Conservation (phyloP, 1,140 invertebrate species). For the Phthorimaea operculella region DNA sequence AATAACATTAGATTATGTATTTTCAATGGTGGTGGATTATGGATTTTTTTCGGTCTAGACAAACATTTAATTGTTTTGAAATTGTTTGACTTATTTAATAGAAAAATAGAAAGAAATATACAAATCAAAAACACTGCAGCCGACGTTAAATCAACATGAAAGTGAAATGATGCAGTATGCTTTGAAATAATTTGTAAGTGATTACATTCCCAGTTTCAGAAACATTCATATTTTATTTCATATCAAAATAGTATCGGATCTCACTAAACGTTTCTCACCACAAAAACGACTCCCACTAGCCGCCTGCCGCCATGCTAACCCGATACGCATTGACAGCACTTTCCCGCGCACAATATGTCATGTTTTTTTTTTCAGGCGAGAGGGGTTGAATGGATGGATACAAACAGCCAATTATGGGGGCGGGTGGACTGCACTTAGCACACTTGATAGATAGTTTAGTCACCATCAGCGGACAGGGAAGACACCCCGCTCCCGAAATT, state of each 20-base stretch:
- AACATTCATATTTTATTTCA: constrained; percentile 2
- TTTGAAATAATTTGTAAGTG: too few species aligned
- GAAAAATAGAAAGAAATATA: too few species aligned
- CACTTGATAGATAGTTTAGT: constrained; percentile 60
- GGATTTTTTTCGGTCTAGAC: too few species aligned
- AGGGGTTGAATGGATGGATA: constrained; percentile 47
- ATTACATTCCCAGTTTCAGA: too few species aligned
- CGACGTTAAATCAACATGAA: too few species aligned
- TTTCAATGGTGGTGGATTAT: too few species aligned
- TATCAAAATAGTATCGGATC: constrained; percentile 35
- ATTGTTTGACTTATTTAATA: too few species aligned
- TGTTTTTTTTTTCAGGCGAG: constrained; percentile 55
- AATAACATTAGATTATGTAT: too few species aligned
- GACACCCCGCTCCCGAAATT: constrained; percentile 30
- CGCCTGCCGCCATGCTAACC: constrained; percentile 40
- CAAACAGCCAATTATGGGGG: constrained; percentile 63
- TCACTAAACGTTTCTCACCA: constrained; percentile 52
- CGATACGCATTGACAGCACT: constrained; percentile 56
- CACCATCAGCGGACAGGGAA: constrained; percentile 46
- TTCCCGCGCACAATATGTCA: constrained; percentile 64
- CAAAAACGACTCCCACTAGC: constrained; percentile 44
- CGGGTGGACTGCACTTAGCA: constrained; percentile 52
- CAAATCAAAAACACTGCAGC: too few species aligned
- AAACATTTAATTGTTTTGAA: too few species aligned
- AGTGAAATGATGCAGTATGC: too few species aligned